Evolutionary conservation across 2,797 vertebrate species (phyloP).

Genomic region (Arctocebus calabarensis): DNA sequence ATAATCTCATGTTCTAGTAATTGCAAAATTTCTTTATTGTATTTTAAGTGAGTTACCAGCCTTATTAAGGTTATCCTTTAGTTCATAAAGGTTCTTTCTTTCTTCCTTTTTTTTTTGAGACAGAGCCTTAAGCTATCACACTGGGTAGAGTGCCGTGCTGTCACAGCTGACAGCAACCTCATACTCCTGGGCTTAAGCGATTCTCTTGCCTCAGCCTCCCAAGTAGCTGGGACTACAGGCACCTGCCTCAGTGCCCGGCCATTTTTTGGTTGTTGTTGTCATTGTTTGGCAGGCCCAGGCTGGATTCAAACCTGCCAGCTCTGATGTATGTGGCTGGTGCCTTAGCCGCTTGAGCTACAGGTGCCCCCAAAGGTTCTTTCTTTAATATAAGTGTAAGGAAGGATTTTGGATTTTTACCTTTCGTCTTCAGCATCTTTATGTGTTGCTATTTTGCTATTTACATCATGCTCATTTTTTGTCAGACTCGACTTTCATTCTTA

Average conservation of each 20-base stretch:
- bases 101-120: neutral
- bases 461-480: neutral
- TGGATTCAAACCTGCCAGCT: too few relatives aligned
- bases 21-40: neutral
- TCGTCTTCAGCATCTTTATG: neutral
- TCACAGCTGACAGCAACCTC: too few relatives aligned
- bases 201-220: too few relatives aligned
- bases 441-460: constrained; percentile 11
- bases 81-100: neutral
- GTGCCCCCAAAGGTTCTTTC: neutral
- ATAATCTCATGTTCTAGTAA: constrained; percentile 25
- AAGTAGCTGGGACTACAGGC: too few relatives aligned
- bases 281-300: too few relatives aligned
- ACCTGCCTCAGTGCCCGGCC: too few relatives aligned
- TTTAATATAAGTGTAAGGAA: neutral
- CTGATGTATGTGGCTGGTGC: too few relatives aligned
- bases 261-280: too few relatives aligned
- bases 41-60: constrained; percentile 1
- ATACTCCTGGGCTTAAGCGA: too few relatives aligned
- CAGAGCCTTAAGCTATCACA: too few relatives aligned
- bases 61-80: neutral
- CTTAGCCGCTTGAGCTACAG: too few relatives aligned
- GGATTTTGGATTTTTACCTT: neutral
- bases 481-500: neutral
- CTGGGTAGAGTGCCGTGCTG: too few relatives aligned